Evolutionary conservation across 2,113 vertebrate genomes (phyloP).

Genomic region (Sapajus apella): DNA sequence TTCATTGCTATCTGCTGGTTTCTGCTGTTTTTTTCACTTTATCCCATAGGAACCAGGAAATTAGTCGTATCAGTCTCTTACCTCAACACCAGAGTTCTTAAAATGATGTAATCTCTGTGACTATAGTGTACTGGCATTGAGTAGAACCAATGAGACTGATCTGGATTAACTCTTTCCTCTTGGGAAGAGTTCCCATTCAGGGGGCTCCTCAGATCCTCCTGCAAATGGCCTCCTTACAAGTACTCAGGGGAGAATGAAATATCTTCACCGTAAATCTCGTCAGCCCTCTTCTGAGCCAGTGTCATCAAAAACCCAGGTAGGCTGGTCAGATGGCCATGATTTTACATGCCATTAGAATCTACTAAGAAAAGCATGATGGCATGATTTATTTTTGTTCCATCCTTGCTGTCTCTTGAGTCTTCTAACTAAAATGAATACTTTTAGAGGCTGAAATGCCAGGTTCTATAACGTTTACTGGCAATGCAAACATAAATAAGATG

Average conservation of each 20-base stretch:
- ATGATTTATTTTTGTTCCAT: background rate
- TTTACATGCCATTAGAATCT: background rate
- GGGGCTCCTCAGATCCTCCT: background rate
- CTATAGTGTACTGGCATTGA: fast-evolving
- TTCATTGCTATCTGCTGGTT: too few relatives aligned
- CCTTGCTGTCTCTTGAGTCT: background rate
- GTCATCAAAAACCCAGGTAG: background rate
- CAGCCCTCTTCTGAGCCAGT: background rate
- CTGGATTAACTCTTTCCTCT: background rate
- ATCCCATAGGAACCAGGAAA: too few relatives aligned
- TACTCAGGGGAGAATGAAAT: background rate
- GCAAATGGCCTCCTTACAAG: too few relatives aligned
- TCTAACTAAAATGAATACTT: background rate
- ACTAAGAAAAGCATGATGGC: background rate
- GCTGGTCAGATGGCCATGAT: background rate
- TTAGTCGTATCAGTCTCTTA: too few relatives aligned
- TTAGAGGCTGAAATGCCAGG: background rate
- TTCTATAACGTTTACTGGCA: background rate
- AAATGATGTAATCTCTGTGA: fast-evolving
- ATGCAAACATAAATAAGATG: background rate
- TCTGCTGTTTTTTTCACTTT: too few relatives aligned
- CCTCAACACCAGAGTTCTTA: background rate
- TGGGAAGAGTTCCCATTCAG: background rate
- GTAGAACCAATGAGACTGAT: fast-evolving
- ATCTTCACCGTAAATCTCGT: background rate